Evolutionary conservation across 2,113 vertebrate genomes (phyloP).

Genomic region (Mionectes macconnelli): DNA sequence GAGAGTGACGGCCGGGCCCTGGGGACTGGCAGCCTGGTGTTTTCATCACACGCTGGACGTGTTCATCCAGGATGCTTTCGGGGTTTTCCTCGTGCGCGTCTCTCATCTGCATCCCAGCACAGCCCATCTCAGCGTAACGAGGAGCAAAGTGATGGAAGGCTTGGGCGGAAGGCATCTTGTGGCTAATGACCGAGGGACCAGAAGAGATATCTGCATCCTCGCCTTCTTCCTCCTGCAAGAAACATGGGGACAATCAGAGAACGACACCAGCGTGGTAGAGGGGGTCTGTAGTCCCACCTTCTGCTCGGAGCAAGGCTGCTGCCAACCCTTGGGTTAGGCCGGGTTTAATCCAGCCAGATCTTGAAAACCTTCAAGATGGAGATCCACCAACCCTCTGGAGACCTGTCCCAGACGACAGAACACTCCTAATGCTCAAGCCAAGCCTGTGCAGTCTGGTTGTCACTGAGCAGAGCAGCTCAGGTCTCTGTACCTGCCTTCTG

Average conservation of each 20-base stretch:
- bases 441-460: not conserved
- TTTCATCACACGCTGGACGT: constrained; percentile 95
- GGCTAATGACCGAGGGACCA: constrained; percentile 72
- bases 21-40: constrained; percentile 93
- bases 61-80: constrained; percentile 94
- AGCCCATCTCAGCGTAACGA: constrained; percentile 82
- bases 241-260: not conserved
- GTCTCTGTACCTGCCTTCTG: not conserved
- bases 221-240: constrained; percentile 89
- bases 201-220: constrained; percentile 81
- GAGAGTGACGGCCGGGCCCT: constrained; percentile 85
- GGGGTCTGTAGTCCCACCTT: not conserved
- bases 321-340: not conserved
- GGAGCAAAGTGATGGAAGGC: constrained; percentile 82
- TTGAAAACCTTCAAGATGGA: not conserved
- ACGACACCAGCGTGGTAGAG: not conserved
- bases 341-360: not conserved
- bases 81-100: constrained; percentile 95
- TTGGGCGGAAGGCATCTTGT: constrained; percentile 81
- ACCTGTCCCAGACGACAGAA: not conserved
- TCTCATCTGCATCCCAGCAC: constrained; percentile 72
- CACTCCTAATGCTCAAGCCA: not conserved
- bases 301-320: not conserved
- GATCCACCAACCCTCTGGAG: not conserved
- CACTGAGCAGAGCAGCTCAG: not conserved